Percentiles rank a stretch among this genome's conserved stretches.
Evolutionary conservation across 2,888 invertebrate species (phyloP).

Genomic region (Macrophya annulata): DNA sequence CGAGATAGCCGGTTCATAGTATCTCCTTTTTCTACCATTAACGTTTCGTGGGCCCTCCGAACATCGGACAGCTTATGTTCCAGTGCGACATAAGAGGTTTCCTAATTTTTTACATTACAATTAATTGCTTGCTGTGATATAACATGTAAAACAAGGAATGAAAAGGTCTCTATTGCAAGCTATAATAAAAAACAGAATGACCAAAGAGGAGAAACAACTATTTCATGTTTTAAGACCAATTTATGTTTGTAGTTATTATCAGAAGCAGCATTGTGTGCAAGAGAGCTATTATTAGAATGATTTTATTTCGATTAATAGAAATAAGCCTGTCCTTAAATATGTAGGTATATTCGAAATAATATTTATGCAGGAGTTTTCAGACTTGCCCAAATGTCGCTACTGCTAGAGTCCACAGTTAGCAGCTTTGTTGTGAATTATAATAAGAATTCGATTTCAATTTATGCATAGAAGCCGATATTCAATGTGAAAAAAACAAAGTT

Average conservation of each 20-base stretch:
- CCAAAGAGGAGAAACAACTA: not conserved
- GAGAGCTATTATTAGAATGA: no score
- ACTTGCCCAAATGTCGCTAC: constrained; percentile 69
- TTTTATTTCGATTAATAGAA: constrained; percentile 19
- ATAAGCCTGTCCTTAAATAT: not conserved
- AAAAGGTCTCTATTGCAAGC: not conserved
- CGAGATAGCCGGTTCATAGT: constrained; percentile 84
- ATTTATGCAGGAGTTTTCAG: constrained; percentile 14
- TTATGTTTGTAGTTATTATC: not conserved
- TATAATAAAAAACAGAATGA: not conserved
- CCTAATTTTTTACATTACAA: constrained; percentile 64
- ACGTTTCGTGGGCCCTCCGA: constrained; percentile 83
- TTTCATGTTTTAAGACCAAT: not conserved
- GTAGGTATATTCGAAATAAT: not conserved
- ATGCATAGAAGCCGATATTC: not conserved
- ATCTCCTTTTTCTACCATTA: constrained; percentile 84
- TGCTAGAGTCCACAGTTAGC: constrained; percentile 67
- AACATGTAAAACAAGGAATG: not conserved
- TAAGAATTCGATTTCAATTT: constrained; percentile 18
- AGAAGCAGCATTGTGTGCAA: no score
- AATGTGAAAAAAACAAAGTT: not conserved
- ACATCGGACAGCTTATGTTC: constrained; percentile 79
- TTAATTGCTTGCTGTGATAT: not conserved
- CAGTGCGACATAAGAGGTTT: constrained; percentile 69
- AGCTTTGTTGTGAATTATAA: constrained; percentile 63